Percentiles rank a stretch among this genome's conserved stretches.
These are phyloP conservation scores for Leptinotarsa defecta DNA, from an alignment of 1,140 invertebrate species.

Conservation along the genomic window DNA sequence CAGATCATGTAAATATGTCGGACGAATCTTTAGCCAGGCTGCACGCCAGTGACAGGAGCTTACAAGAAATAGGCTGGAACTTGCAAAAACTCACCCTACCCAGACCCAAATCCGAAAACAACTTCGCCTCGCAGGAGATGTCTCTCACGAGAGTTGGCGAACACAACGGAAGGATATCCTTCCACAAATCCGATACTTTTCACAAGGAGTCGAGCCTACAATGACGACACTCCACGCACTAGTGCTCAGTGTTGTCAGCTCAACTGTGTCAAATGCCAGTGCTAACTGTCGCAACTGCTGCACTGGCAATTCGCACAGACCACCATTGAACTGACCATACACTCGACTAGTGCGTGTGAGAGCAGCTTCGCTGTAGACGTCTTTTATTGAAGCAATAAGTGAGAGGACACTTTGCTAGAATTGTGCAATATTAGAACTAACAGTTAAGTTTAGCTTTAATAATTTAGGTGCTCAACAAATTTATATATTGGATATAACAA, in stretches of 20 bases:
- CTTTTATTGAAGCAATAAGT: constrained; percentile 32
- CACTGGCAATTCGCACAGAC: constrained; percentile 40
- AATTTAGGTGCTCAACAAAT: constrained; percentile 33
- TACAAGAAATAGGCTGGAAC: constrained; percentile 69
- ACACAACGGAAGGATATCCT: constrained; percentile 65
- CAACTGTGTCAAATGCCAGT: constrained; percentile 43
- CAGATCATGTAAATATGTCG: constrained; percentile 77
- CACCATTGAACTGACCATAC: constrained; percentile 31
- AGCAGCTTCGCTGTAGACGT: constrained; percentile 6
- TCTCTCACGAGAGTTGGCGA: constrained; percentile 51
- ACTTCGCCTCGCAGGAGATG: constrained; percentile 69
- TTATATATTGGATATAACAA: constrained; percentile 26
- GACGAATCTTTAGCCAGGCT: constrained; percentile 72
- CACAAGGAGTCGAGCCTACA: constrained; percentile 72
- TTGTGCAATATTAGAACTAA: constrained; percentile 34
- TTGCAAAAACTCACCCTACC: constrained; percentile 66
- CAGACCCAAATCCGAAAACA: constrained; percentile 81
- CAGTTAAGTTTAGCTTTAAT: constrained; percentile 25
- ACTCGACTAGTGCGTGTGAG: constrained; percentile 27
- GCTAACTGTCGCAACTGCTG: constrained; percentile 38
- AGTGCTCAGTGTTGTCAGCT: constrained; percentile 57
- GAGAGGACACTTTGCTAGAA: constrained; percentile 32
- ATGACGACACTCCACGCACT: constrained; percentile 75
- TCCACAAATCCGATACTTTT: constrained; percentile 80
- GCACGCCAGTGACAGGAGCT: constrained; percentile 65